A percentile compares a stretch with the other conserved stretches of the same genome.
Evolutionary conservation across 2,888 invertebrate species (phyloP).

Genomic region (Drosophila neonasuta): DNA sequence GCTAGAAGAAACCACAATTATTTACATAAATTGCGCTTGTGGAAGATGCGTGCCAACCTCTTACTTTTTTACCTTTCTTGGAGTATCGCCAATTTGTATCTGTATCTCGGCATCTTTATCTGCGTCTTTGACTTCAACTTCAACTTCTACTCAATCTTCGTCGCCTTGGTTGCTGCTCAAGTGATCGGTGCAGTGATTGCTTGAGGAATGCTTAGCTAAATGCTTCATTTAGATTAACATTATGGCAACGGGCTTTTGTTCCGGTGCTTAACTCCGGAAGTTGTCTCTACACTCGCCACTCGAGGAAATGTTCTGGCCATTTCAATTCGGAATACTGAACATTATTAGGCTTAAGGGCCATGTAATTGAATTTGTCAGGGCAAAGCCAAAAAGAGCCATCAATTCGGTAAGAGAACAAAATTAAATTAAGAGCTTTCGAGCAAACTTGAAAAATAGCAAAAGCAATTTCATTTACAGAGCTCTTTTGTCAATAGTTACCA

Average conservation of each 20-base stretch:
- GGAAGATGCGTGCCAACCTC: conserved; percentile 66
- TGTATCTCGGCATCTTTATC: conserved; percentile 44
- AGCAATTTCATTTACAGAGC: conserved; percentile 8
- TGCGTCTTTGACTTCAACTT: conserved; percentile 18
- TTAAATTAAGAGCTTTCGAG: conserved; percentile 29
- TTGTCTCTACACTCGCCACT: neutral
- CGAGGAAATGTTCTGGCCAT: conserved; percentile 15
- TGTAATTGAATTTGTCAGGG: conserved; percentile 53
- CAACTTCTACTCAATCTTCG: conserved; percentile 1
- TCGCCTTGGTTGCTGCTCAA: conserved; percentile 26
- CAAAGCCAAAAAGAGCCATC: conserved; percentile 11
- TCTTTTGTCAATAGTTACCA: conserved; percentile 10
- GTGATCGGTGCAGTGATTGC: conserved; percentile 11
- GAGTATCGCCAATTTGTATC: conserved; percentile 31
- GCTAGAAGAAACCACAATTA: conserved; percentile 75
- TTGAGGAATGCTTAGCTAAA: conserved; percentile 8
- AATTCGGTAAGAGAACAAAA: conserved; percentile 15
- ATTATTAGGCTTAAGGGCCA: conserved; percentile 26
- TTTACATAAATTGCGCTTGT: conserved; percentile 67
- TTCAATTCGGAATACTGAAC: conserved; percentile 25
- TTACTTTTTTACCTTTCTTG: conserved; percentile 51
- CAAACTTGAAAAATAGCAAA: conserved; percentile 16
- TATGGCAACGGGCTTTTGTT: conserved; percentile 5
- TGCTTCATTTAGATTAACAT: conserved; percentile 16
- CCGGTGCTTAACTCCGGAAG: conserved; percentile 7